A percentile compares a stretch with the other conserved stretches of the same genome.
These are phyloP conservation scores for Acleris emargana DNA, from an alignment of 2,888 invertebrate species.

Conservation along the genomic window DNA sequence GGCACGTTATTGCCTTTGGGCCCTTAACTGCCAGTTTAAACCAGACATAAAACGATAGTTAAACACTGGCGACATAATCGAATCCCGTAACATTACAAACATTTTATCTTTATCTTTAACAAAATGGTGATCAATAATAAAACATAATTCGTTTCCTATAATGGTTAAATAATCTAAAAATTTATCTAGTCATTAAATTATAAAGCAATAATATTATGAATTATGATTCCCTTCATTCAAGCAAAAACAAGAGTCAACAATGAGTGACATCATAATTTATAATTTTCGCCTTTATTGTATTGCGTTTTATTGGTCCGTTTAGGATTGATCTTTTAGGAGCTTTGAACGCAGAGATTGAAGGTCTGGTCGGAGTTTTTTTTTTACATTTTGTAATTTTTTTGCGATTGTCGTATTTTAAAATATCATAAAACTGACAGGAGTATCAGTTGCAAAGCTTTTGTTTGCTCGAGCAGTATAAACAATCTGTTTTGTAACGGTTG, in stretches of 20 bases:
- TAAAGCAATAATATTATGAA: no score
- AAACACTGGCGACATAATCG: neutral
- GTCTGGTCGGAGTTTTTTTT: no score
- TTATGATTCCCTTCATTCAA: no score
- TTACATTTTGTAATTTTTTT: no score
- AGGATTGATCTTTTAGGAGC: no score
- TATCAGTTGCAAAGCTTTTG: conserved; percentile 13
- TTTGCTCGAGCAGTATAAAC: conserved; percentile 29
- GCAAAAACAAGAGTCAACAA: no score
- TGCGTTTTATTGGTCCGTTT: no score
- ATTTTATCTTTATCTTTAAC: neutral
- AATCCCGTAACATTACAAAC: neutral
- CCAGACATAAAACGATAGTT: neutral
- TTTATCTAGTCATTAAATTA: neutral
- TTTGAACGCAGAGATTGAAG: no score
- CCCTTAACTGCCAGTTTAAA: neutral
- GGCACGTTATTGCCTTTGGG: neutral
- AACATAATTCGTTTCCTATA: neutral
- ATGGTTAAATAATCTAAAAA: neutral
- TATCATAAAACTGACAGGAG: neutral
- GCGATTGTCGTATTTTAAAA: no score
- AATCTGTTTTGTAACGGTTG: conserved; percentile 35
- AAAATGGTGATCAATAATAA: neutral
- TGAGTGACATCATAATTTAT: no score
- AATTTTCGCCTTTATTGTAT: no score